phyloP scores from a whole-genome alignment of 2,113 vertebrate genomes.

The Solenodon paradoxus region DNA sequence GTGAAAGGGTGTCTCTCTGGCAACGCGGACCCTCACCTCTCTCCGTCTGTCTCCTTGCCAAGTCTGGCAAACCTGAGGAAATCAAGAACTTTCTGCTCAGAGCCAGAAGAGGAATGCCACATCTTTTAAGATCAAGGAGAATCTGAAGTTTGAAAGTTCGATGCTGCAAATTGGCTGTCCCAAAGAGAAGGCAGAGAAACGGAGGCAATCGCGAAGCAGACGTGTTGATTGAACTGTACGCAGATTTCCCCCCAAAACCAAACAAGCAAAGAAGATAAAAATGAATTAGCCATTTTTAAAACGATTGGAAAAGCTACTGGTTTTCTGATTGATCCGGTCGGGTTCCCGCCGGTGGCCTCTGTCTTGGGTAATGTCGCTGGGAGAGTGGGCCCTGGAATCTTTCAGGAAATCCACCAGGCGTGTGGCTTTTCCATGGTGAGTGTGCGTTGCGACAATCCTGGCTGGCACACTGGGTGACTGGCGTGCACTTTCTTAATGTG shows the following conservation, averaged over 20 bases:
- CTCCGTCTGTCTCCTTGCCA: neutral
- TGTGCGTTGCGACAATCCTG: slow-evolving; percentile 66
- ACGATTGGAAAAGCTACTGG: neutral
- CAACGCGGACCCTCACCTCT: rapidly evolving
- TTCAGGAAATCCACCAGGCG: slow-evolving; percentile 72
- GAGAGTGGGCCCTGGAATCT: slow-evolving; percentile 73
- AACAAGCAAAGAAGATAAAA: neutral
- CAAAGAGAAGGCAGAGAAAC: neutral
- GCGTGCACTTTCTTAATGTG: slow-evolving; percentile 73
- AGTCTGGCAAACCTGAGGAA: neutral
- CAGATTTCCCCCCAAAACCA: neutral
- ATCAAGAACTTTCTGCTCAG: neutral
- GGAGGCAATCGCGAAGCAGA: neutral
- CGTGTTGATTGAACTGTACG: neutral
- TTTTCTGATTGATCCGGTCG: slow-evolving; percentile 53
- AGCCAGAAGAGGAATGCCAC: neutral
- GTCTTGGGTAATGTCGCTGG: slow-evolving; percentile 46
- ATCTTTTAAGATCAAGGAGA: neutral
- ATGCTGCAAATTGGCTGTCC: no score
- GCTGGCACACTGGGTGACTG: slow-evolving; percentile 66
- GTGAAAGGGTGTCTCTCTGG: neutral
- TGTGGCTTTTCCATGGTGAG: slow-evolving; percentile 44
- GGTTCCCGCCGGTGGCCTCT: slow-evolving; percentile 22
- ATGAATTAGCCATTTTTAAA: neutral
- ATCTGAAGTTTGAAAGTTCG: neutral